Percentiles rank a stretch among this genome's conserved stretches.
Conservation (phyloP, 1,140 invertebrate species). For the Apis mellifera region Amel_HAv3.1 CM009942.2:4641501-4642000, state of each 20-base stretch:
- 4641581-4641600: slow-evolving; percentile 34
- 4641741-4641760: slow-evolving; percentile 53
- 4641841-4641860: slow-evolving; percentile 34
- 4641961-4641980: not conserved
- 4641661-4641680: slow-evolving; percentile 77
- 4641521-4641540: slow-evolving; percentile 11
- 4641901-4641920: not conserved
- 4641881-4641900: not conserved
- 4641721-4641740: slow-evolving; percentile 68
- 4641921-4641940: not conserved
- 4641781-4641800: not conserved
- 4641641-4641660: slow-evolving; percentile 74
- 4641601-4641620: slow-evolving; percentile 50
- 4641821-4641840: slow-evolving; percentile 19
- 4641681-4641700: slow-evolving; percentile 71
- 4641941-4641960: not conserved
- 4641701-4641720: slow-evolving; percentile 38
- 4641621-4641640: slow-evolving; percentile 68
- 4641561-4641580: not conserved
- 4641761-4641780: not conserved
- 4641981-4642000: not conserved
- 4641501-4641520: slow-evolving; percentile 5
- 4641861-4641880: not conserved
- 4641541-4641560: slow-evolving; percentile 33
- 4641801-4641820: slow-evolving; percentile 27